Conservation (phyloP, 2,797 vertebrate species). For the Melanotaenia pygmaea region DNA sequence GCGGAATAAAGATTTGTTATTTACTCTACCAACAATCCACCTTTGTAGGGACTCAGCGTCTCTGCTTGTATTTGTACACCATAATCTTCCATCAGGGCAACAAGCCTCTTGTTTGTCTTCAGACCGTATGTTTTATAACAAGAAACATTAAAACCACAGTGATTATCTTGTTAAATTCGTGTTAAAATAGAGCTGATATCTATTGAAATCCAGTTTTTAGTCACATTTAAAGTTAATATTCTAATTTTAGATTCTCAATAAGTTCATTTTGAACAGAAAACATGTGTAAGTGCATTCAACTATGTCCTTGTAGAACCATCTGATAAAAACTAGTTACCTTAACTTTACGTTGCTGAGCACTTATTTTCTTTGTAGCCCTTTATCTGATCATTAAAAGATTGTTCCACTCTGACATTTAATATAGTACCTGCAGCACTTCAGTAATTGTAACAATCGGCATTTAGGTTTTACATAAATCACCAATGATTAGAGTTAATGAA, state of each 20-base stretch:
- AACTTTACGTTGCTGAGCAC: no score
- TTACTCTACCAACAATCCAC: background rate
- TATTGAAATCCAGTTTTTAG: background rate
- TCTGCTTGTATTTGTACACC: background rate
- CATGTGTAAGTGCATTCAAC: background rate
- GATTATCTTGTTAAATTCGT: background rate
- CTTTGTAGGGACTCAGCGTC: background rate
- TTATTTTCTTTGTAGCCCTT: no score
- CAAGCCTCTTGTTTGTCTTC: background rate
- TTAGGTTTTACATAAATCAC: no score
- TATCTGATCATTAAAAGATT: no score
- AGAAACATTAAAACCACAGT: background rate
- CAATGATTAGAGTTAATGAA: no score
- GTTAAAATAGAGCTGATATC: background rate
- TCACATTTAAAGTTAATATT: background rate
- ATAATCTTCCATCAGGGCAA: background rate
- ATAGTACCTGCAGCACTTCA: no score
- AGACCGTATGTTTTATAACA: background rate
- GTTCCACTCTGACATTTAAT: no score
- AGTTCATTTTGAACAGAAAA: accelerated
- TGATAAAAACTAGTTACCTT: no score
- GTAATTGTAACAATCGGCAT: no score
- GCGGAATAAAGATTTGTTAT: background rate
- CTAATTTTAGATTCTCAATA: background rate
- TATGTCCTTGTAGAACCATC: no score